Evolutionary conservation across 2,888 invertebrate genomes (phyloP).

Genomic region (Pachymerium ferrugineum): DNA sequence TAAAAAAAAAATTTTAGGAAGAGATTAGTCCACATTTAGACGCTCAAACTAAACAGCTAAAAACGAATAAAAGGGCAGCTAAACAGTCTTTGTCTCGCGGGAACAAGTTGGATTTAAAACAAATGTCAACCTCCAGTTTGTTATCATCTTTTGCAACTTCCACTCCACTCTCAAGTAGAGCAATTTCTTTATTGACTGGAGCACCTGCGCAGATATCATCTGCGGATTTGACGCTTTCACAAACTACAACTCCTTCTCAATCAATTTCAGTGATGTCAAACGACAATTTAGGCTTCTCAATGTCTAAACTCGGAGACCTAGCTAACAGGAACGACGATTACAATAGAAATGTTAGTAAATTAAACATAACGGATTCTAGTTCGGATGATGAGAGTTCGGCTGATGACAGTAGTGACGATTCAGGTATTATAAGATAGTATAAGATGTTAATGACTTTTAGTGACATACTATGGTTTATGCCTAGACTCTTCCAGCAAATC

Average conservation of each 20-base stretch:
- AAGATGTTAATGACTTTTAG: no score
- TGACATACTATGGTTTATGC: no score
- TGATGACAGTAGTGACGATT: constrained; percentile 16
- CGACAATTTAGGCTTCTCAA: not conserved
- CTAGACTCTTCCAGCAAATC: constrained; percentile 28
- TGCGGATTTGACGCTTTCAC: no score
- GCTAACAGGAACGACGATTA: no score
- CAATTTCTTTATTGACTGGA: not conserved
- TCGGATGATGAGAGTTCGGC: constrained; percentile 22
- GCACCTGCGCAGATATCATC: not conserved
- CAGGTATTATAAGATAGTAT: no score
- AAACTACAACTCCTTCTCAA: no score
- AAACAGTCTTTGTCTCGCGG: not conserved
- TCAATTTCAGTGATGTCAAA: no score
- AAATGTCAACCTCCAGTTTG: not conserved
- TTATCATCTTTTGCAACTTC: not conserved
- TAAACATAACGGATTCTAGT: not conserved
- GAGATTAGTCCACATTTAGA: not conserved
- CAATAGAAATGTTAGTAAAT: no score
- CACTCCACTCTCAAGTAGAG: not conserved
- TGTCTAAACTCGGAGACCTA: not conserved
- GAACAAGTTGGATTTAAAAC: not conserved
- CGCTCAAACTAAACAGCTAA: not conserved
- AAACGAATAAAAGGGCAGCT: not conserved
- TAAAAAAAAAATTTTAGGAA: not conserved